A percentile compares a stretch with the other conserved stretches of the same genome.
phyloP scores from a whole-genome alignment of 2,888 invertebrate genomes.

The Papilio elwesi region DNA sequence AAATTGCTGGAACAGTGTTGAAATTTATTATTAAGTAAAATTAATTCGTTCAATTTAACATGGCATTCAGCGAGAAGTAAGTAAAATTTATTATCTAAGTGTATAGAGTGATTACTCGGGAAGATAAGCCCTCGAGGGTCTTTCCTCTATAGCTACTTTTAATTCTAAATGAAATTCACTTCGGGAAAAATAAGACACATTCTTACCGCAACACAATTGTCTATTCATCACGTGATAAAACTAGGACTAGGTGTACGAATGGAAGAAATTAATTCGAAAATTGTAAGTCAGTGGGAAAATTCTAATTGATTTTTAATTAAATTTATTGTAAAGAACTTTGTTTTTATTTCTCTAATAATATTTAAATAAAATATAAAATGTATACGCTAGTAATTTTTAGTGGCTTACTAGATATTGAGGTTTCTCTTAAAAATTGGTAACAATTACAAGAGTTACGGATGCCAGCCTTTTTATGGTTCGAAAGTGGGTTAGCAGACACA shows the following conservation, averaged over 20 bases:
- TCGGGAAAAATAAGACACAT: slow-evolving; percentile 10
- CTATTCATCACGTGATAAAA: slow-evolving; percentile 2
- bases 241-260: not conserved
- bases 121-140: slow-evolving; percentile 1
- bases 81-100: slow-evolving; percentile 29
- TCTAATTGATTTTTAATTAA: not conserved
- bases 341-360: too few relatives aligned
- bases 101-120: slow-evolving; percentile 9
- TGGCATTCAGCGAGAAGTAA: slow-evolving; percentile 11
- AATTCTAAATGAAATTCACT: slow-evolving; percentile 18
- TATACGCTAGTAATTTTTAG: too few relatives aligned
- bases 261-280: too few relatives aligned
- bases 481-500: too few relatives aligned
- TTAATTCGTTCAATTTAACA: slow-evolving; percentile 26
- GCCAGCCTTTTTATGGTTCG: too few relatives aligned
- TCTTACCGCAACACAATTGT: not conserved
- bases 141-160: slow-evolving; percentile 10
- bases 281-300: too few relatives aligned
- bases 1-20: slow-evolving; percentile 18
- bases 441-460: too few relatives aligned
- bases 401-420: too few relatives aligned
- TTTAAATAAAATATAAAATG: too few relatives aligned
- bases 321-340: not conserved
- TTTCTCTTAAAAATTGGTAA: too few relatives aligned
- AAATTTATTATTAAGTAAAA: slow-evolving; percentile 25